Evolutionary conservation across 2,888 invertebrate species (phyloP).

Genomic region (Heteromurus nitidus): DNA sequence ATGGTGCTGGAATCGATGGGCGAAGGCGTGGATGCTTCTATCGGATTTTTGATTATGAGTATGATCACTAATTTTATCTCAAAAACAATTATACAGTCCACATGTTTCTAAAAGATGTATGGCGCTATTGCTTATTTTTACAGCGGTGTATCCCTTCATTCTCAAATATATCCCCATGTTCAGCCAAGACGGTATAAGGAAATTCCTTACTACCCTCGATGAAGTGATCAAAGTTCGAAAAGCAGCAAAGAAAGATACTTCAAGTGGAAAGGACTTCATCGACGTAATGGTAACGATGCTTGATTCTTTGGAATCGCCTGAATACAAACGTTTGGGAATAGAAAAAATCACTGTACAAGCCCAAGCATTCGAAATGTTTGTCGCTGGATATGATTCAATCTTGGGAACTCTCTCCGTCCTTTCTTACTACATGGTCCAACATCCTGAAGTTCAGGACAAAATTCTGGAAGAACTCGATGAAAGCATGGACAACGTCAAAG

Average conservation of each 20-base stretch:
- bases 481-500: background rate
- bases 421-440: constrained; percentile 34
- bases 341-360: constrained; percentile 37
- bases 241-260: constrained; percentile 8
- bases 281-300: constrained; percentile 53
- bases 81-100: background rate
- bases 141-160: constrained; percentile 37
- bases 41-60: constrained; percentile 30
- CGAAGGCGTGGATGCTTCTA: constrained; percentile 13
- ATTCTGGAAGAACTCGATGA: constrained; percentile 36
- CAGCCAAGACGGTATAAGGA: constrained; percentile 14
- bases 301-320: constrained; percentile 41
- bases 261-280: constrained; percentile 52
- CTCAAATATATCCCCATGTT: constrained; percentile 22
- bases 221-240: constrained; percentile 25
- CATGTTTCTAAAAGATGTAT: no score
- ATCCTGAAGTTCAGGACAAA: constrained; percentile 41
- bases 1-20: constrained; percentile 36
- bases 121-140: no score
- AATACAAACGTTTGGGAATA: constrained; percentile 56
- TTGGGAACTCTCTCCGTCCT: constrained; percentile 27
- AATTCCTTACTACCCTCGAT: constrained; percentile 35
- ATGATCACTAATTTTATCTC: no score
- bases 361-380: constrained; percentile 64
- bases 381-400: constrained; percentile 57